Percentiles rank a stretch among this genome's conserved stretches.
Conservation (phyloP, 2,113 vertebrate species). For the Austrofundulus limnaeus region DNA sequence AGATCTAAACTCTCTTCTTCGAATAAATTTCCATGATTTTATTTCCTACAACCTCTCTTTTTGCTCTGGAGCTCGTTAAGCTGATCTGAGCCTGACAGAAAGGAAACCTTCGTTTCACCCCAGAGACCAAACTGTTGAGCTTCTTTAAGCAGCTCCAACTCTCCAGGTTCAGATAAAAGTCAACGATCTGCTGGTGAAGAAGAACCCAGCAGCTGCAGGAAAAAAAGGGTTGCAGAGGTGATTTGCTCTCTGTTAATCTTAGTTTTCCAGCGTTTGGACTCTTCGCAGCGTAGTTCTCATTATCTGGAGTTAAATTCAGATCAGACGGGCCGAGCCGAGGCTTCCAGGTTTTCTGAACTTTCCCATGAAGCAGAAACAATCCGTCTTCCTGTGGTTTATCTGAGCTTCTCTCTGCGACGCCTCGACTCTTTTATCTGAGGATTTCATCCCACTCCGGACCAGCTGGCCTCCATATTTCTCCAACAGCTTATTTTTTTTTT, state of each 20-base stretch:
- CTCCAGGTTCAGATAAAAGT: too few relatives aligned
- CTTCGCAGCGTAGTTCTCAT: slow-evolving; percentile 58
- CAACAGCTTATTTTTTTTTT: slow-evolving; percentile 25
- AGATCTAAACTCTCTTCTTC: too few relatives aligned
- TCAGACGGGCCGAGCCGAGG: slow-evolving; percentile 45
- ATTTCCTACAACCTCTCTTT: background rate
- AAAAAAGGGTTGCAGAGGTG: slow-evolving; percentile 52
- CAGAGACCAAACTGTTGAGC: slow-evolving; percentile 34
- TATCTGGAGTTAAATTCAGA: slow-evolving; percentile 71
- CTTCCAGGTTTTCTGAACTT: slow-evolving; percentile 42
- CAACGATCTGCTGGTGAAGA: slow-evolving; percentile 32
- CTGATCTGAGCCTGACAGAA: slow-evolving; percentile 10
- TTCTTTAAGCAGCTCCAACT: slow-evolving; percentile 6
- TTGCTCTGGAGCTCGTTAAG: slow-evolving; percentile 5
- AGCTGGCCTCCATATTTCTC: slow-evolving; percentile 62
- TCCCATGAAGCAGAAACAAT: slow-evolving; percentile 49
- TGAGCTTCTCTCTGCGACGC: slow-evolving; percentile 19
- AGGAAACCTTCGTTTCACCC: slow-evolving; percentile 32
- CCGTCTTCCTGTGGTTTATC: slow-evolving; percentile 37
- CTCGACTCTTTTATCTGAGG: slow-evolving; percentile 11
- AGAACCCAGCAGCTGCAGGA: slow-evolving; percentile 12
- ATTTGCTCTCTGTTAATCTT: slow-evolving; percentile 69
- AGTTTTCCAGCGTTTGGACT: slow-evolving; percentile 60
- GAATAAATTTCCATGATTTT: background rate
- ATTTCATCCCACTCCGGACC: slow-evolving; percentile 33